Base-by-base conservation (phyloP, 2,113 vertebrate genomes). In the Donacobius atricapilla region DNA sequence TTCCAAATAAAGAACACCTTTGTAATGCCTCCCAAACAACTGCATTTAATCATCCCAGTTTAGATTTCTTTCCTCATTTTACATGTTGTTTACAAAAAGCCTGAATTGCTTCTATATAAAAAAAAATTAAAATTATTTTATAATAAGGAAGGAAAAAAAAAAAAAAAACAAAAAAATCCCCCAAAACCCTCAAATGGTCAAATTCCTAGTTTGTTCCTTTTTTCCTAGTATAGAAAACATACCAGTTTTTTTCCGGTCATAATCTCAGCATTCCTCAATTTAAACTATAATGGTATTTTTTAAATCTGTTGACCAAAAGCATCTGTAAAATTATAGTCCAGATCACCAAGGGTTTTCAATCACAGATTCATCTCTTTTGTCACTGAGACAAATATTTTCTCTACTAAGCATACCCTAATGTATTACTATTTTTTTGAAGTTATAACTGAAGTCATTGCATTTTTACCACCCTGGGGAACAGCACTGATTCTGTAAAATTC, bases 101-200 rank as follows among this genome's bases (percentile, higher is more conserved):
- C 4, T 11, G 17, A 45, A 50, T 63, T 75, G 40, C 11, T 88
- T 33, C 16, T 57, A 64, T 9, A 53, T 3, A 42, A 42, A 42
- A n/a, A 39, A 60, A 76, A 72, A 35, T 33, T 35, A 15, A 68
- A 78, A 13, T 16, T 9, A 69, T 56, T 50, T 40, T 33, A 64
- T 13, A 73, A 6, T 33, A 82, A 50, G 4, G 0, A 9, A 37
- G 48, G 56, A 42, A 23, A 11, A 53, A 53, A 28, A 16, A 50
- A 23, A 11, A 25, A 25, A 50, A 10, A 6, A n/a, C 21, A 17
- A 39, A 37, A 13, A 39, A 39, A 10, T 0, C 0, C 2, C 13
- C 23, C n/a, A n/a, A n/a, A n/a, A n/a, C 7, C 19, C 7, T 66
- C 3, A 80, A 76, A 23, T 54, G 8, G 8, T 47, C 39, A 80